Evolutionary conservation across 2,888 invertebrate species (phyloP), one percentile per base, ranked within the genome.

Genomic region (Nymphalis polychloros): DNA sequence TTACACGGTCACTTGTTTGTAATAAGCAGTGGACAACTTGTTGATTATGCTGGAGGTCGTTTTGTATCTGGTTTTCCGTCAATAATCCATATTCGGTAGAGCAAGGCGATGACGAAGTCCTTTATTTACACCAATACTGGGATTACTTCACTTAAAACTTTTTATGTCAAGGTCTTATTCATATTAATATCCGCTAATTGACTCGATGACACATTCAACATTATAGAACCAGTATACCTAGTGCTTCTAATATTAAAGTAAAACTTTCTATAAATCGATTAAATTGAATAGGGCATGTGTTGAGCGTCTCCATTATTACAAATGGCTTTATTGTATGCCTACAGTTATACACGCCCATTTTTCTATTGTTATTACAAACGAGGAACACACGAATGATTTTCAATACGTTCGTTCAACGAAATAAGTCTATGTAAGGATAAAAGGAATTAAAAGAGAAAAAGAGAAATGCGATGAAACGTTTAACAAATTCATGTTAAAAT

Each of bases 51-150:
- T 63, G 64, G 63, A 63, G 71, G 71, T 67, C 64, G 59, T 59
- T 64, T 27, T 48, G 64, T 49, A 49, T 64, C 55, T 61, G 41
- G 64, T 59, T 66, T 60, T 70, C 61, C 55, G 60, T 67, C 66
- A 16, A 62, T 62, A 60, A 50, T 73, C 81, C 82, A 78, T 82
- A 81, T 82, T 81, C 68, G 82, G 81, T 69, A 70, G 75, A 67
- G 53, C 71, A 72, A 72, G 72, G 71, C 61, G 67, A 61, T 68
- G 71, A 72, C 67, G 72, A 61, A 64, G 49, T 65, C 61, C 57
- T 72, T 64, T 71, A 63, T 72, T 73, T 72, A 67, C 69, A 63
- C 69, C 61, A 55, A 63, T 64, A 49, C 53, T 20, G 48, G 53
- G 20, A 63, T 59, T 41, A 64, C 69, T 64, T 67, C 19, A 70